A percentile compares a stretch with the other conserved stretches of the same genome.
Conservation (phyloP, 2,113 vertebrate genomes). For the Brachionichthys hirsutus region DNA sequence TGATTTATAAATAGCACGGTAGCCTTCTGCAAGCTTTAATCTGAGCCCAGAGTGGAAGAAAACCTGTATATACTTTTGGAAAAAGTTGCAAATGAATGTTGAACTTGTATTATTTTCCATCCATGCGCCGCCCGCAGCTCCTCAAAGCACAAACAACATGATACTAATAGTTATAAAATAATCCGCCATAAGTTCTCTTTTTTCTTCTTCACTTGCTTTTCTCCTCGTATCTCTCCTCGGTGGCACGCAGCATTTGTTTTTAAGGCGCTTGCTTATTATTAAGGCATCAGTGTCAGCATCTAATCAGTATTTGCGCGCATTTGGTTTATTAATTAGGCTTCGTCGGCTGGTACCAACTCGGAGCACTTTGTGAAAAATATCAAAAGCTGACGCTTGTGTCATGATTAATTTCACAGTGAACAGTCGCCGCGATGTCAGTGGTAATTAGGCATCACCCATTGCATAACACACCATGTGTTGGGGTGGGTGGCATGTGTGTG, state of each 20-base stretch:
- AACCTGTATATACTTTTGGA: conserved; percentile 9
- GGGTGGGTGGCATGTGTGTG: conserved; percentile 72
- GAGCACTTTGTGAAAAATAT: conserved; percentile 66
- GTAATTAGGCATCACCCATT: conserved; percentile 81
- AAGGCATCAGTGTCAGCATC: conserved; percentile 56
- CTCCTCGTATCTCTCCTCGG: conserved; percentile 1
- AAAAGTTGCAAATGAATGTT: conserved; percentile 18
- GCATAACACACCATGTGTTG: conserved; percentile 82
- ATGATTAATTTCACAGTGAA: conserved; percentile 82
- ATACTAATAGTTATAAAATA: conserved; percentile 16
- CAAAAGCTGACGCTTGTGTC: conserved; percentile 76
- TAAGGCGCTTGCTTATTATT: conserved; percentile 45
- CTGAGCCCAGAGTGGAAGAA: conserved; percentile 43
- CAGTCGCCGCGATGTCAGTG: conserved; percentile 80
- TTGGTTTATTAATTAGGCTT: conserved; percentile 67
- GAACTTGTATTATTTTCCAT: conserved; percentile 33
- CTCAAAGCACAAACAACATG: conserved; percentile 22
- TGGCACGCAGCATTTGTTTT: conserved; percentile 35
- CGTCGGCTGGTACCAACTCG: conserved; percentile 66
- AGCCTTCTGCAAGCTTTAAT: conserved; percentile 37
- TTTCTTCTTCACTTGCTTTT: conserved; percentile 17
- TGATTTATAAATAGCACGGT: conserved; percentile 60
- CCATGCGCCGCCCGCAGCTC: background rate
- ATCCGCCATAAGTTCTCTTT: conserved; percentile 12
- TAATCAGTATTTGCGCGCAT: conserved; percentile 64